Evolutionary conservation across 2,797 vertebrate genomes (phyloP), one percentile per base, ranked within the genome.

Genomic region (Hippopotamyrus pictus): DNA sequence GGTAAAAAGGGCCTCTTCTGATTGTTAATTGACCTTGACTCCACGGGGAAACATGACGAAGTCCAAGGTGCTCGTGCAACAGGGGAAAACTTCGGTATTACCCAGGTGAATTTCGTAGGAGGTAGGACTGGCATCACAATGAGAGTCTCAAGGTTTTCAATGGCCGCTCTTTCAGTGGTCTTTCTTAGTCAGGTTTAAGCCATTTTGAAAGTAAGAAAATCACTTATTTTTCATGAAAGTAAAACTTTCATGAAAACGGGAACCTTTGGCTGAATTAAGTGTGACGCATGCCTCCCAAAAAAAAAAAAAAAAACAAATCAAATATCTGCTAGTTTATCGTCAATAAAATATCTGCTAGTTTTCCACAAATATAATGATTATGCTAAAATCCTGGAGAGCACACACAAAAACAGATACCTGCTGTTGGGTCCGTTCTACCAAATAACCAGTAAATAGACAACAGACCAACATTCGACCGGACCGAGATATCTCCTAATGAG

Each of bases 1-100:
- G 44, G 53, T 22, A 44, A 51, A 57, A 54, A 57, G 51, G 17
- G 86, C 29, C 33, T 33, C 76, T 82, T 87, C 33, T 5, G 51
- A 57, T 87, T 59, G n/a, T 33, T 88, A 17, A 82, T 57, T 57
- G 88, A 82, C 88, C 88, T 83, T 83, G 88, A 41, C 25, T 44
- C 29, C 48, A 37, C 5, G 2, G 88, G 14, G 33, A 88, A 82
- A 41, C 51, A 5, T 57, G 48, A 83, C 25, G 6, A 29, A 53
- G 41, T 57, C 37, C 51, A 83, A 83, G 76, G 69, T 57, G n/a
- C 37, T 53, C 33, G 8, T n/a, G 7, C 88, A 82, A 57, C 69
- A 12, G 6, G 33, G 73, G 33, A 54, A 37, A 57, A 83, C 33
- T 54, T 73, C n/a, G 51, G n/a, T 44, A 54, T 19, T n/a, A 19